Conservation (phyloP, 2,113 vertebrate species). For the Monarcha castaneiventris region DNA sequence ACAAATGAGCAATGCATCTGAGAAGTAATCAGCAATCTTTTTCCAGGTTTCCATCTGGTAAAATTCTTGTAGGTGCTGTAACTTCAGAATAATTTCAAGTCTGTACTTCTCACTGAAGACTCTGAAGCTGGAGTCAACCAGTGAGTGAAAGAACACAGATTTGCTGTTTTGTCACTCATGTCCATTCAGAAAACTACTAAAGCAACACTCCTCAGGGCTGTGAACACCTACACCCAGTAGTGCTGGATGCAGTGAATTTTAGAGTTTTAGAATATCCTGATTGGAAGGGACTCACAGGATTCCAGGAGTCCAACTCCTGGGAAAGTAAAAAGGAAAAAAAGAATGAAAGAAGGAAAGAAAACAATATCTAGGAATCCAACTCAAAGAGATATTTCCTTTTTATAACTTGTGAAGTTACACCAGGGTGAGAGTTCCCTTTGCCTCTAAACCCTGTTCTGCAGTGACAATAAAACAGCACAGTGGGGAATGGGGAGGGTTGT, state of each 20-base stretch:
- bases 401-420: not conserved
- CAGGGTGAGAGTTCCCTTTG: not conserved
- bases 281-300: not conserved
- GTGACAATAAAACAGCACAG: not conserved
- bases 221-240: slow-evolving; percentile 8
- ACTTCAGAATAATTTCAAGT: slow-evolving; percentile 46
- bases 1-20: slow-evolving; percentile 62
- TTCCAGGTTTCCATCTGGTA: slow-evolving; percentile 58
- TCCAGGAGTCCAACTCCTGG: not conserved
- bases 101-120: slow-evolving; percentile 6
- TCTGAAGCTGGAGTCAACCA: slow-evolving; percentile 37
- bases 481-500: not conserved
- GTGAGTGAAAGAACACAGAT: slow-evolving; percentile 10
- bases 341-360: not conserved
- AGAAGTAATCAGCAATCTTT: slow-evolving; percentile 40
- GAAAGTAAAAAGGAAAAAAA: not conserved
- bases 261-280: not conserved
- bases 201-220: not conserved
- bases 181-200: slow-evolving; percentile 42
- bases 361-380: not conserved
- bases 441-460: not conserved
- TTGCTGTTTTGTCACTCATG: not conserved
- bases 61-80: slow-evolving; percentile 40
- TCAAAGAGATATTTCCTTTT: not conserved
- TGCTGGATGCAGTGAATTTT: not conserved